Base-by-base conservation (phyloP, 2,888 invertebrate genomes). In the Drosophila koepferae region DNA sequence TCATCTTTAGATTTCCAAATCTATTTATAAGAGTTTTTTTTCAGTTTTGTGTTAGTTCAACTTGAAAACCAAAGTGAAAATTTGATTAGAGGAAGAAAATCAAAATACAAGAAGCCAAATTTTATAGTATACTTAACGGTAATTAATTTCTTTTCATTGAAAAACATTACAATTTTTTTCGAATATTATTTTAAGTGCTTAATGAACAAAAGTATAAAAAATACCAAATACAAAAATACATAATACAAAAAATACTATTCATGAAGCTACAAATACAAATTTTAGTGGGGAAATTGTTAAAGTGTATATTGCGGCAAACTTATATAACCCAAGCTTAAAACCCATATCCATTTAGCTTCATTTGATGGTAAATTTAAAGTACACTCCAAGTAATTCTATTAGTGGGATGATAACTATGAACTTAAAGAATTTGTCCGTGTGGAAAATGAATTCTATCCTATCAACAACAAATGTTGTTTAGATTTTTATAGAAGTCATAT, bases 21-120 rank as follows among this genome's bases (percentile, higher is more conserved):
- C 38, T 40, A 54, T n/a, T 31, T 36, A 38, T 23, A 54, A 66
- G 60, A 41, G 9, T 44, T 49, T 49, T 44, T 49, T 49, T 44
- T 60, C 18, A 8, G 34, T 55, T 18, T 55, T 18, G 14, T 55
- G 31, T 66, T 66, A 56, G 40, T 54, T 51, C 16, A 54, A 48
- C 48, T 48, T 48, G 16, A 28, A 49, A 49, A 49, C 48, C n/a
- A 54, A 54, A 38, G 10, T 18, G 16, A 44, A 34, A 51, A 20
- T 20, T 51, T 36, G 49, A 51, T 51, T 51, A 41, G n/a, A 20
- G 18, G 12, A 43, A 3, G 3, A 20, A 12, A 54, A 38, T n/a
- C 10, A 28, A 40, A 36, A 38, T 0, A 23, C 40, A 54, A 54
- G 38, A 54, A 54, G 40, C 54, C 40, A 54, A 40, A 38, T 5